Evolutionary conservation across 2,113 vertebrate species (phyloP).

Genomic region (Melanerpes aurifrons): DNA sequence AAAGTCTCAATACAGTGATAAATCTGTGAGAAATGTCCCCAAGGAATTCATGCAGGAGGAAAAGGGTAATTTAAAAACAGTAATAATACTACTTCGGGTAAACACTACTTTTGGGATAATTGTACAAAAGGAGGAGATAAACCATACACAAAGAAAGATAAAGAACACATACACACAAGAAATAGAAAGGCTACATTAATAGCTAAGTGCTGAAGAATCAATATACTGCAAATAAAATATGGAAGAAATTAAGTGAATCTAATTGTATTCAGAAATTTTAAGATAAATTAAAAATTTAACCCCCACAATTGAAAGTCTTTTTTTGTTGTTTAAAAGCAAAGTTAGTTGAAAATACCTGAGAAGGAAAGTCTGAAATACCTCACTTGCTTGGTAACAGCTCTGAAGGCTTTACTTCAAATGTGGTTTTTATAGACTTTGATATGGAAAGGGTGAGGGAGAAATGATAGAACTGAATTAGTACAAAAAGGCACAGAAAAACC

Average conservation of each 20-base stretch:
- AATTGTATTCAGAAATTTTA: background rate
- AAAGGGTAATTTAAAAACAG: background rate
- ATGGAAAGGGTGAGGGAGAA: background rate
- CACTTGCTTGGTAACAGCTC: background rate
- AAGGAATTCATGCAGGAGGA: background rate
- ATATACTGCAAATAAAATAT: background rate
- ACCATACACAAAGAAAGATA: background rate
- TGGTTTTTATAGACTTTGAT: background rate
- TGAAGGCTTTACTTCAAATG: background rate
- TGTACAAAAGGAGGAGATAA: background rate
- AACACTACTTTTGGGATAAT: background rate
- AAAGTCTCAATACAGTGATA: slow-evolving; percentile 25
- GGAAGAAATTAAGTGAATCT: background rate
- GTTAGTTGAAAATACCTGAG: background rate
- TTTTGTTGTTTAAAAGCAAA: background rate
- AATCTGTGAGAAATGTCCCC: background rate
- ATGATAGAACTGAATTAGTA: background rate
- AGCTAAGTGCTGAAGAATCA: background rate
- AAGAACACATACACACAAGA: background rate
- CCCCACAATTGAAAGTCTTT: background rate
- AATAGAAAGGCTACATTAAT: background rate
- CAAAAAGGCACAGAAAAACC: background rate
- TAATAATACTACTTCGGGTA: background rate
- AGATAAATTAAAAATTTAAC: background rate
- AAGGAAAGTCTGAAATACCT: background rate